These are phyloP conservation scores for Acleris literana DNA, from an alignment of 2,888 invertebrate genomes.

Conservation along the genomic window DNA sequence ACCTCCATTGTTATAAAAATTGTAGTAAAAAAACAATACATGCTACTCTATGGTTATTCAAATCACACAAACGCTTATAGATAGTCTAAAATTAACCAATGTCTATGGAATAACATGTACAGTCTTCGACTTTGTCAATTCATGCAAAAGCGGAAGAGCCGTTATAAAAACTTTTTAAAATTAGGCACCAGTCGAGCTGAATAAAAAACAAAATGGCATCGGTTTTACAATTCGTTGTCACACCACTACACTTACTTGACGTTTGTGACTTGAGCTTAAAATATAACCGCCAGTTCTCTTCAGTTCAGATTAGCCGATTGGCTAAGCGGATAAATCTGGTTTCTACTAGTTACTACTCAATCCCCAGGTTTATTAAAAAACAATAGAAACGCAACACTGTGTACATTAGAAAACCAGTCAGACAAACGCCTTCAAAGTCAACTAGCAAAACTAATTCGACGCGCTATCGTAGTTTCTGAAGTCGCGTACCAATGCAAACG, in stretches of 20 bases:
- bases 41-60: slow-evolving; percentile 59
- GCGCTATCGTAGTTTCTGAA: no score
- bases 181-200: slow-evolving; percentile 61
- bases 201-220: slow-evolving; percentile 54
- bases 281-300: not conserved
- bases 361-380: no score
- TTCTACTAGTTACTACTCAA: not conserved
- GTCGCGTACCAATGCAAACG: no score
- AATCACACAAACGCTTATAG: slow-evolving; percentile 66
- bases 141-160: slow-evolving; percentile 38
- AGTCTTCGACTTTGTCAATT: slow-evolving; percentile 62
- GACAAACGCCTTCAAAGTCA: no score
- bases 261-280: slow-evolving; percentile 17
- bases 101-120: slow-evolving; percentile 59
- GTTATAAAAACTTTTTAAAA: slow-evolving; percentile 48
- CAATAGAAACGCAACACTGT: no score
- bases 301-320: not conserved
- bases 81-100: slow-evolving; percentile 50
- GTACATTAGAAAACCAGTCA: no score
- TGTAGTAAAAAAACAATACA: slow-evolving; percentile 42
- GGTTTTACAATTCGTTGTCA: slow-evolving; percentile 56
- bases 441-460: no score
- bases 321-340: not conserved
- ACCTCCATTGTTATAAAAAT: slow-evolving; percentile 33
- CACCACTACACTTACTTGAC: slow-evolving; percentile 14